Evolutionary conservation across 1,140 invertebrate genomes (phyloP).

Genomic region (Bombus sibiricus): DNA sequence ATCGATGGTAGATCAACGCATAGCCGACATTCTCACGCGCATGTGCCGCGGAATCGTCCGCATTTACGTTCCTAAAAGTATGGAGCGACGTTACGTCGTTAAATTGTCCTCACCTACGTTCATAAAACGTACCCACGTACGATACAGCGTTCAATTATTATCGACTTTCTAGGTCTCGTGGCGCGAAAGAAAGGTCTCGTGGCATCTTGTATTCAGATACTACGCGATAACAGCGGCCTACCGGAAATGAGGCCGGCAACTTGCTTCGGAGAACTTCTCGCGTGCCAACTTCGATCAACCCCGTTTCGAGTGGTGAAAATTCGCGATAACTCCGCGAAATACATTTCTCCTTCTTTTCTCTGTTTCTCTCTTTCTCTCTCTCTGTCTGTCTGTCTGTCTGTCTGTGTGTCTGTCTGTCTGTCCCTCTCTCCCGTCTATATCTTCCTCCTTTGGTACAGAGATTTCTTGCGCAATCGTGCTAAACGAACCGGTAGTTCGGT

Average conservation of each 20-base stretch:
- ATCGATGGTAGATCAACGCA: constrained; percentile 17
- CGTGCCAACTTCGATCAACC: constrained; percentile 20
- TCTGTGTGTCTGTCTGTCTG: background rate
- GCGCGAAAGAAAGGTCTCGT: constrained; percentile 3
- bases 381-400: too few species aligned
- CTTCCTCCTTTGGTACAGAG: background rate
- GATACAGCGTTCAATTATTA: constrained; percentile 1
- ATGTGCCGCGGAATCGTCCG: constrained; percentile 29
- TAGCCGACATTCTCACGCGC: constrained; percentile 45
- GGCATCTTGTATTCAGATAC: background rate
- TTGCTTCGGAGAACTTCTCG: constrained; percentile 24
- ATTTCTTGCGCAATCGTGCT: constrained; percentile 16
- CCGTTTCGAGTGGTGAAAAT: constrained; percentile 17
- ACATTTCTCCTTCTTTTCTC: background rate
- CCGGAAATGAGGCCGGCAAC: constrained; percentile 5
- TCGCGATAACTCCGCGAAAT: constrained; percentile 1
- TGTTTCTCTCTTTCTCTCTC: too few species aligned
- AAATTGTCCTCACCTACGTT: constrained; percentile 58
- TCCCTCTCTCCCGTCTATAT: too few species aligned
- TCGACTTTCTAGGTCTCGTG: constrained; percentile 43
- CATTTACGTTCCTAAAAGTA: constrained; percentile 34
- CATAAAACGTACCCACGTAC: constrained; percentile 54
- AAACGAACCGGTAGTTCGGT: background rate
- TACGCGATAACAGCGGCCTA: constrained; percentile 8
- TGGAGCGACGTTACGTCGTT: constrained; percentile 26